These are phyloP conservation scores for Lasioglossum morio DNA, from an alignment of 2,888 invertebrate species.

Conservation along the genomic window DNA sequence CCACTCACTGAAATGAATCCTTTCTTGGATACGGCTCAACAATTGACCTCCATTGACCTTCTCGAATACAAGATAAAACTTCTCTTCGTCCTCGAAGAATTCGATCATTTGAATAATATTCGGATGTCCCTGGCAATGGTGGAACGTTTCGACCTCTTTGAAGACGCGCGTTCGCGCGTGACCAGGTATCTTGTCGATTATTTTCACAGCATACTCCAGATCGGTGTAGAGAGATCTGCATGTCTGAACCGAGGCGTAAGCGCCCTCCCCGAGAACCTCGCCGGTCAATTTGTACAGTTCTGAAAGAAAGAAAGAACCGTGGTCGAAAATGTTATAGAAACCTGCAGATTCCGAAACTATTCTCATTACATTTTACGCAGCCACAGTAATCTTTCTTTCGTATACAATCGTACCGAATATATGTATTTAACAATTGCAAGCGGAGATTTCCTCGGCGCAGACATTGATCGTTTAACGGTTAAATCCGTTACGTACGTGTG, in stretches of 20 bases:
- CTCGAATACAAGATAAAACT: constrained; percentile 99
- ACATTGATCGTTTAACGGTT: background rate
- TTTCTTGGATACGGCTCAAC: constrained; percentile 96
- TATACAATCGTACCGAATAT: background rate
- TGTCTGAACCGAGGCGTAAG: constrained; percentile 97
- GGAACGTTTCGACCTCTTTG: constrained; percentile 99
- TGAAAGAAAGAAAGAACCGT: constrained; percentile 83
- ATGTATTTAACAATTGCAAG: background rate
- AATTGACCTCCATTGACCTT: constrained; percentile 98
- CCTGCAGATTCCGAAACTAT: background rate
- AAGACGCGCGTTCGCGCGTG: constrained; percentile 98
- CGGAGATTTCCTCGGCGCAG: background rate
- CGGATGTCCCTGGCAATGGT: constrained; percentile 98
- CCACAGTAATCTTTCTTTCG: background rate
- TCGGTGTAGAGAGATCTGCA: constrained; percentile 96
- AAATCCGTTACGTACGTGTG: background rate
- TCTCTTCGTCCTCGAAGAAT: constrained; percentile 98
- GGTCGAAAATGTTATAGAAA: background rate
- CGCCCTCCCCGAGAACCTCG: constrained; percentile 98
- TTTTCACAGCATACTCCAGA: constrained; percentile 98
- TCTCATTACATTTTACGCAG: background rate
- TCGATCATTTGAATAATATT: constrained; percentile 99
- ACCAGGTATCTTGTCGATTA: constrained; percentile 97
- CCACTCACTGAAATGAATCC: constrained; percentile 96
- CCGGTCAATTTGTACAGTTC: constrained; percentile 98